Evolutionary conservation across 2,888 invertebrate genomes (phyloP), one percentile per base, ranked within the genome.

Genomic region (Pollenia griseotomentosa): DNA sequence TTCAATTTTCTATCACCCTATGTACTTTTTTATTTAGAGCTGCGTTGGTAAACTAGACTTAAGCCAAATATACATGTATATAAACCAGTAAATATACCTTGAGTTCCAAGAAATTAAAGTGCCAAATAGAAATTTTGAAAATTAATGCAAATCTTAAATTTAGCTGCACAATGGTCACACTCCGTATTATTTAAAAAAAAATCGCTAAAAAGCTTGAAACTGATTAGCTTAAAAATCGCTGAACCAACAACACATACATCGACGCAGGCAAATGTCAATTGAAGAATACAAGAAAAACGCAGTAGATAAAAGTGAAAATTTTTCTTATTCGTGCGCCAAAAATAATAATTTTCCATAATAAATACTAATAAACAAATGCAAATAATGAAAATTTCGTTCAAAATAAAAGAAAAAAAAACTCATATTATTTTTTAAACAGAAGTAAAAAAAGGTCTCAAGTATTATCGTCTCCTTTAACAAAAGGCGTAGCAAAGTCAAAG

Each of bases 241-340:
- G 8, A 14, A n/a, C 23, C 14, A 5, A 16, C 75, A 70, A 10
- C 70, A 71, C 77, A 78, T 12, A 46, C 16, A 66, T 33, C 65
- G 40, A 61, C 19, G 48, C 55, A 70, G 42, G 19, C 40, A 78
- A 82, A 78, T 82, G 82, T 85, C 85, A 82, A 57, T 57, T 19
- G 10, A 83, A 83, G 71, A 61, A 83, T 46, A 68, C 19, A 53
- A 59, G 57, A 57, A 78, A 73, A 78, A 82, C 66, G 61, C 16
- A 82, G 33, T 79, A 71, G 59, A 8, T 55, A 40, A 73, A 75
- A 79, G 80, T 83, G 73, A 77, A 84, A 80, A 78, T 63, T 66
- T 77, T 70, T 68, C 42, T 48, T 70, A 57, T 74, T 71, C 80
- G 86, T 87, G 77, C 87, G 87, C 87, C 87, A 87, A 87, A 86